Conservation (phyloP, 2,888 invertebrate genomes). For the Ennomos fuscantarius region DNA sequence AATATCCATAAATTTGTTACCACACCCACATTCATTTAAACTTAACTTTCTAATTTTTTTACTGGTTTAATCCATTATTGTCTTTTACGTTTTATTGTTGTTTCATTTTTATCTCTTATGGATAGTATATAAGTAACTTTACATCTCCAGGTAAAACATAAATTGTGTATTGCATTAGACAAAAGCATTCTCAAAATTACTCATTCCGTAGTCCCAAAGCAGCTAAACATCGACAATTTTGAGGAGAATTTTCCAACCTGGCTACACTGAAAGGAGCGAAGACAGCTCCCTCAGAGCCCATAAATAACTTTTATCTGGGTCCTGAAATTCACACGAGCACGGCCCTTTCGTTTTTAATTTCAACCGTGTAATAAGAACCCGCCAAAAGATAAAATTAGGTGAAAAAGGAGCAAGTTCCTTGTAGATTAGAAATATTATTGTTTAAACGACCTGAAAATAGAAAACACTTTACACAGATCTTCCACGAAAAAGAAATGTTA, state of each 20-base stretch:
- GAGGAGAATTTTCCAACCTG: conserved; percentile 3
- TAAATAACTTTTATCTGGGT: conserved; percentile 67
- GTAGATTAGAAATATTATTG: conserved; percentile 5
- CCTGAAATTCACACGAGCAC: conserved; percentile 54
- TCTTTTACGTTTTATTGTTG: no score
- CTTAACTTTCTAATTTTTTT: no score
- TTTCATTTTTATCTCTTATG: no score
- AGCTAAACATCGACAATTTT: neutral
- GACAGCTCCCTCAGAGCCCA: conserved; percentile 48
- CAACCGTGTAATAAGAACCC: conserved; percentile 27
- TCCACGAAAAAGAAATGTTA: no score
- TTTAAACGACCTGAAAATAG: no score
- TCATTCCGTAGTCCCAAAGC: neutral
- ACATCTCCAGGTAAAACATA: no score
- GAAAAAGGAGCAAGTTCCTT: conserved; percentile 2
- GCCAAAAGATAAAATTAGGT: conserved; percentile 24
- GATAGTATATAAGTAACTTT: no score
- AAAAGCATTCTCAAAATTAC: neutral
- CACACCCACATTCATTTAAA: no score
- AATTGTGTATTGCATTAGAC: no score
- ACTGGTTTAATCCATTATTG: no score
- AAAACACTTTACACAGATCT: no score
- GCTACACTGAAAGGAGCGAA: conserved; percentile 34
- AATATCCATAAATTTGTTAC: no score
- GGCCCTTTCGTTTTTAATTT: conserved; percentile 38